Conservation (phyloP, 2,113 vertebrate genomes). For the Phrynosoma blainvillii region DNA sequence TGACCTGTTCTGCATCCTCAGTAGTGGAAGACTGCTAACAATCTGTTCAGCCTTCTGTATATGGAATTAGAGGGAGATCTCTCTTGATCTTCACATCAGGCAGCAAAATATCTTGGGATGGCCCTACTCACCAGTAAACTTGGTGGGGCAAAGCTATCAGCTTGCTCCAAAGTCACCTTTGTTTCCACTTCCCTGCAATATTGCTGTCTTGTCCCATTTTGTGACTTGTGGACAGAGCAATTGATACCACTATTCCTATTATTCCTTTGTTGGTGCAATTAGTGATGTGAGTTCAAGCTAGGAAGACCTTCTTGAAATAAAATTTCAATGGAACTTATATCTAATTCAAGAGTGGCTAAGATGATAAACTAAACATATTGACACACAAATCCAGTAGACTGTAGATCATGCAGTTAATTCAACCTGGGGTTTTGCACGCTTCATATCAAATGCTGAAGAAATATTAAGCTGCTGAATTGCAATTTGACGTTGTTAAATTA, state of each 20-base stretch:
- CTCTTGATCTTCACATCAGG: too few species aligned
- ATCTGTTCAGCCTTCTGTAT: too few species aligned
- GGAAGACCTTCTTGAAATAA: not conserved
- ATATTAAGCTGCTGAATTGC: not conserved
- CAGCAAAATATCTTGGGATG: too few species aligned
- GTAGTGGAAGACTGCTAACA: too few species aligned
- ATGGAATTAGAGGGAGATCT: too few species aligned
- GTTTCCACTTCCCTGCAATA: not conserved
- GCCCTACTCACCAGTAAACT: not conserved
- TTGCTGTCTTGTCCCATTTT: not conserved
- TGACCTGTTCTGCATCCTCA: too few species aligned
- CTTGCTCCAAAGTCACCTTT: not conserved
- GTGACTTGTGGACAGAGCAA: not conserved
- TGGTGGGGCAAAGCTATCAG: not conserved
- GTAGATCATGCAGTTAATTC: not conserved
- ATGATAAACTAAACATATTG: not conserved
- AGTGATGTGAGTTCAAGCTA: not conserved
- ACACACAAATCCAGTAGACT: not conserved
- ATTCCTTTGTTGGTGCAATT: not conserved
- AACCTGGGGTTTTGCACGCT: not conserved
- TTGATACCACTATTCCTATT: not conserved
- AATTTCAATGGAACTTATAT: not conserved
- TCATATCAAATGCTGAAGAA: not conserved
- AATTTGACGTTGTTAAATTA: not conserved
- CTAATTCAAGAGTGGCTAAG: not conserved